Evolutionary conservation across 2,888 invertebrate genomes (phyloP).

Genomic region (Hemaris fuciformis): DNA sequence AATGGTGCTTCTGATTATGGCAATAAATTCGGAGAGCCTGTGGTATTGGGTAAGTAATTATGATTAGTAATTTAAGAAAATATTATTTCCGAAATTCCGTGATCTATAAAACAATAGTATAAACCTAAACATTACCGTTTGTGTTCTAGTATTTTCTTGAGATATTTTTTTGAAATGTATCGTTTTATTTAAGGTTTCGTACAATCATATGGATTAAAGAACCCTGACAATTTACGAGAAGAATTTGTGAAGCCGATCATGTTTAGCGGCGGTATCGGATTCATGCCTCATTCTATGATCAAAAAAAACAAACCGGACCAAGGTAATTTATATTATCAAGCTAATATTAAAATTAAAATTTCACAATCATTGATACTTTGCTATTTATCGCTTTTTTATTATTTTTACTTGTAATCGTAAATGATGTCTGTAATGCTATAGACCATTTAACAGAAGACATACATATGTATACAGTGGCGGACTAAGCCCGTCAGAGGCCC

Average conservation of each 20-base stretch:
- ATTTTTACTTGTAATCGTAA: too few species aligned
- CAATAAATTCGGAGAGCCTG: constrained; percentile 99
- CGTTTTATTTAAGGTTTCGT: constrained; percentile 87
- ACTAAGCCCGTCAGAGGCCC: too few species aligned
- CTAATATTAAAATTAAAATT: too few species aligned
- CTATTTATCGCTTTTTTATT: too few species aligned
- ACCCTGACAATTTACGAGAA: constrained; percentile 84
- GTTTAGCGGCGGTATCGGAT: constrained; percentile 98
- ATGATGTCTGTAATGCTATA: too few species aligned
- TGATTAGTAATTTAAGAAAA: neutral
- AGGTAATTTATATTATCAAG: constrained; percentile 69
- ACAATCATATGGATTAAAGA: constrained; percentile 91
- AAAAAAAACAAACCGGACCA: constrained; percentile 88
- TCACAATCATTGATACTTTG: too few species aligned
- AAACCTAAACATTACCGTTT: too few species aligned
- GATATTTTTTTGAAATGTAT: neutral
- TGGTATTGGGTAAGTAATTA: constrained; percentile 80
- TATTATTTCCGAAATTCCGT: too few species aligned
- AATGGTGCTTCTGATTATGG: constrained; percentile 99
- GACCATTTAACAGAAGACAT: too few species aligned
- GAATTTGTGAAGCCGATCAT: constrained; percentile 99
- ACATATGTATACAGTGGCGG: too few species aligned
- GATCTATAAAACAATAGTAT: too few species aligned
- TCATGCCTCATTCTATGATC: constrained; percentile 91
- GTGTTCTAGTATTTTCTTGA: neutral